Percentiles rank a stretch among this genome's conserved stretches.
Conservation (phyloP, 2,888 invertebrate genomes). For the Carcina quercana region DNA sequence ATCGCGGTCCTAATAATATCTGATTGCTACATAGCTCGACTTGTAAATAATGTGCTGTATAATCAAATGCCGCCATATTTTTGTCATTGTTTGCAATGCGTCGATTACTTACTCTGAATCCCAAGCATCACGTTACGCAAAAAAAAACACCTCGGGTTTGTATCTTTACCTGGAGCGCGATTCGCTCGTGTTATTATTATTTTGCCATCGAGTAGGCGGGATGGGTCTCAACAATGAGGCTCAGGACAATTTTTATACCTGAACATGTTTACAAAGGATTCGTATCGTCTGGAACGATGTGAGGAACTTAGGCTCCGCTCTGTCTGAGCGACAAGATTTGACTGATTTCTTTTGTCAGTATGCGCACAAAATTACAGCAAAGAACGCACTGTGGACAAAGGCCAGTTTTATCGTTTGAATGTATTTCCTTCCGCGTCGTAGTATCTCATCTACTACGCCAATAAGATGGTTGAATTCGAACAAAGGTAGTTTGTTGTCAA, state of each 20-base stretch:
- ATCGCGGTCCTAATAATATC: slow-evolving; percentile 16
- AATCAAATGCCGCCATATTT: slow-evolving; percentile 36
- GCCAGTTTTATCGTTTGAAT: slow-evolving; percentile 35
- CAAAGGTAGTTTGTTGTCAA: slow-evolving; percentile 57
- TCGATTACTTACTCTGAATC: slow-evolving; percentile 46
- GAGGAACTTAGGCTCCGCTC: slow-evolving; percentile 42
- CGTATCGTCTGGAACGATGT: slow-evolving; percentile 27
- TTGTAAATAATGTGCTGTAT: slow-evolving; percentile 35
- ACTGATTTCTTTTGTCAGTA: slow-evolving; percentile 34
- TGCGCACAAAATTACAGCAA: slow-evolving; percentile 40
- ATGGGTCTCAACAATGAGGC: slow-evolving; percentile 44
- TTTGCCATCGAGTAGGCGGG: slow-evolving; percentile 58
- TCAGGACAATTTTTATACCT: slow-evolving; percentile 60
- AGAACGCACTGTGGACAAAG: slow-evolving; percentile 34
- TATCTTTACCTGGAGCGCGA: slow-evolving; percentile 57
- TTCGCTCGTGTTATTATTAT: slow-evolving; percentile 46
- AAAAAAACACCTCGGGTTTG: slow-evolving; percentile 43
- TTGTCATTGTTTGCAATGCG: slow-evolving; percentile 47
- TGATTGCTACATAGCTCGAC: slow-evolving; percentile 12
- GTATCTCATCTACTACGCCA: slow-evolving; percentile 42
- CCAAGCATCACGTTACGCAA: slow-evolving; percentile 59
- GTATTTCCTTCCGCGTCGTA: slow-evolving; percentile 55
- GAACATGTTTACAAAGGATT: slow-evolving; percentile 59
- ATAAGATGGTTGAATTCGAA: slow-evolving; percentile 45
- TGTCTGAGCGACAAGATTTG: slow-evolving; percentile 47